Conservation (phyloP, 2,113 vertebrate species). For the Sigmodon hispidus region DNA sequence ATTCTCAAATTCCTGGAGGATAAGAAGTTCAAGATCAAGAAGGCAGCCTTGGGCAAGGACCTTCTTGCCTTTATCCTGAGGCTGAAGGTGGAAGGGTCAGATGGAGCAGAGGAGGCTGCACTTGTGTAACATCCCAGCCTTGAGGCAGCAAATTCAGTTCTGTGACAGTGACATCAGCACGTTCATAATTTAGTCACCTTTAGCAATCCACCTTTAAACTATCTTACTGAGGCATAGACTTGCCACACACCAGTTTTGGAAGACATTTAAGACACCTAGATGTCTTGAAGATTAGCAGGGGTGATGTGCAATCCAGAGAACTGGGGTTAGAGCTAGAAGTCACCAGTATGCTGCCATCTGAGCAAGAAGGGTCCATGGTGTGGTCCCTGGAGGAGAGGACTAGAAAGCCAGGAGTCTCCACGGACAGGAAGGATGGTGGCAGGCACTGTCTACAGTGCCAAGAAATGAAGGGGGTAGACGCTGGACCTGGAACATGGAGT, state of each 20-base stretch:
- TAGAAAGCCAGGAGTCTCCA: neutral
- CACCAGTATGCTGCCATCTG: rapidly evolving
- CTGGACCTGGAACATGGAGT: neutral
- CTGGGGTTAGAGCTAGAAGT: neutral
- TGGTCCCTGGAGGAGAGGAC: neutral
- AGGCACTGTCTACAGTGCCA: neutral
- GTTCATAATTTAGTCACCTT: neutral
- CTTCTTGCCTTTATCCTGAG: neutral
- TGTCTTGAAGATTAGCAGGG: neutral
- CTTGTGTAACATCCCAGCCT: neutral
- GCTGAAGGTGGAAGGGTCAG: neutral
- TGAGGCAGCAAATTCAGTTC: neutral
- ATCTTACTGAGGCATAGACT: neutral
- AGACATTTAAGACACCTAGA: neutral
- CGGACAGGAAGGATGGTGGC: neutral
- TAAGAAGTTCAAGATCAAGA: neutral
- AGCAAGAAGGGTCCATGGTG: neutral
- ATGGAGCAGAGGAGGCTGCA: neutral
- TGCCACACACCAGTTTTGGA: neutral
- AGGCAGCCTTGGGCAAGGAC: neutral
- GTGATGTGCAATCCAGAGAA: neutral
- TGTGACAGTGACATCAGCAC: neutral
- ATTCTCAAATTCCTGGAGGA: neutral
- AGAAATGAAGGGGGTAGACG: neutral
- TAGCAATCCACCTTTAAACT: neutral